Evolutionary conservation across 1,140 invertebrate genomes (phyloP), one percentile per base, ranked within the genome.

Genomic region (Pseudomyrmex gracilis): DNA sequence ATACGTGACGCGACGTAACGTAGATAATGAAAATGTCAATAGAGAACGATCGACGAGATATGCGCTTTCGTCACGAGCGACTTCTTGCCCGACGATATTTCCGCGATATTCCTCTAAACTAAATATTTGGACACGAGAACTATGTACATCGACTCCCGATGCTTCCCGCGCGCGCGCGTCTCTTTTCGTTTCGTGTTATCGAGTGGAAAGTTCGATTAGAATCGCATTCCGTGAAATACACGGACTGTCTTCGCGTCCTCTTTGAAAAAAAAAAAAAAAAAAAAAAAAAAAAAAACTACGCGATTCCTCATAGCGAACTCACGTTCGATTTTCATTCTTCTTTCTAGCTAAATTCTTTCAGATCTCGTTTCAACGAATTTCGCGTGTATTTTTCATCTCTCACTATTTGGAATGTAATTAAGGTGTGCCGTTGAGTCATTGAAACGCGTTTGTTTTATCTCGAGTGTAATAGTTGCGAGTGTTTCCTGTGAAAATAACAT

Each of bases 1-100:
- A 64, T 64, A 76, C 43, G 49, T 15, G 49, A 12, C 43, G 17
- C 49, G 49, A 77, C 74, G 66, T 70, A 78, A 78, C 64, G 53
- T 53, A 57, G 76, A 80, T 80, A 80, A 80, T 68, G 66, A 80
- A 70, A 70, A 70, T 80, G 76, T 80, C 76, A 70, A 80, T 80
- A 67, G 64, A 45, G 76, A n/a, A 58, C 53, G 76, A 80, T 80
- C 66, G 51, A 17, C 61, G 49, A 53, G 76, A 70, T 70, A 70
- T 12, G 66, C 76, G 43, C 43, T 43, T 57, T n/a, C 63, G 24
- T 68, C 64, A 15, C 51, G 24, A 43, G 64, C 53, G 53, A 70
- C 43, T 49, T 45, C 34, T 45, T 20, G 22, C 58, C n/a, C 2
- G 43, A 20, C 17, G n/a, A 5, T 20, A 9, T 2, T 66, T 45